Evolutionary conservation across 1,140 invertebrate genomes (phyloP).

Genomic region (Rhagoletis pomonella): DNA sequence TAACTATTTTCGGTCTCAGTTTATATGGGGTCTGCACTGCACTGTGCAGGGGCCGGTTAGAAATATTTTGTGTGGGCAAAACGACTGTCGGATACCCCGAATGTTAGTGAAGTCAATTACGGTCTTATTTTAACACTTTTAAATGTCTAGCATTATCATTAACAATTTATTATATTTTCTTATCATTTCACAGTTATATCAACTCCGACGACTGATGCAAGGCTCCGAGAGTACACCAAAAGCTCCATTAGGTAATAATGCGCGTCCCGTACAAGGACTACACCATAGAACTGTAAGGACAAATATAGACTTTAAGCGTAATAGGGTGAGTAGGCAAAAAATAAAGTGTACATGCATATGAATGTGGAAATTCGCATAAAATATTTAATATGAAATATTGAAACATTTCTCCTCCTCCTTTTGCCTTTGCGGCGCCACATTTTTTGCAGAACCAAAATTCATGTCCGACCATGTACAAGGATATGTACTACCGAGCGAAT

Average conservation of each 20-base stretch:
- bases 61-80: no score
- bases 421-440: background rate
- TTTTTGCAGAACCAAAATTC: slow-evolving; percentile 77
- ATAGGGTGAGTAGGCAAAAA: slow-evolving; percentile 75
- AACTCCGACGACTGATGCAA: slow-evolving; percentile 89
- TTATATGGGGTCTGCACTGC: no score
- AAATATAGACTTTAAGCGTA: slow-evolving; percentile 94
- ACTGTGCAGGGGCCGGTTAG: no score
- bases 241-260: slow-evolving; percentile 94
- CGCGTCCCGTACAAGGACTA: slow-evolving; percentile 90
- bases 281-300: slow-evolving; percentile 95
- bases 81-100: no score
- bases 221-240: slow-evolving; percentile 88
- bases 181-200: slow-evolving; percentile 83
- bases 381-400: background rate
- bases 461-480: slow-evolving; percentile 83
- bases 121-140: no score
- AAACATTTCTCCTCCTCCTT: no score
- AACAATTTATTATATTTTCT: background rate
- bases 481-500: slow-evolving; percentile 79
- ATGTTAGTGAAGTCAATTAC: no score
- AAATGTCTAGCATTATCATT: background rate
- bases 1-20: no score
- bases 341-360: background rate
- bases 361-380: background rate